Percentiles rank a stretch among this genome's conserved stretches.
Conservation (phyloP, 2,797 vertebrate genomes). For the Meriones psammophilus region DNA sequence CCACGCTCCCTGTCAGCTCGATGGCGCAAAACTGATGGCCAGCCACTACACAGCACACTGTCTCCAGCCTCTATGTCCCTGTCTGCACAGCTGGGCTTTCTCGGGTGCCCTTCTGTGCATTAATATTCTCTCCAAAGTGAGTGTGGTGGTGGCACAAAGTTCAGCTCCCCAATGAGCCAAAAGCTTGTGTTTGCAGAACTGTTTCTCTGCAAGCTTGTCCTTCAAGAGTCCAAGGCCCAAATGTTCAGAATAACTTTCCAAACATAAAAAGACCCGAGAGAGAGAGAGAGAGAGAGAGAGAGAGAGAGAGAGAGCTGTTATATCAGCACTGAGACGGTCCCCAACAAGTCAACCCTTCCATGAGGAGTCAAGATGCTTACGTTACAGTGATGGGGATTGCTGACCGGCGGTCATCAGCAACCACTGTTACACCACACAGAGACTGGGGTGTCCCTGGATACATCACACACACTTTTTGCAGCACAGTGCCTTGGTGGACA, state of each 20-base stretch:
- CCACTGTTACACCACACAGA: rapidly evolving
- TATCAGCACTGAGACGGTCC: not conserved
- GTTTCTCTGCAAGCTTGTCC: not conserved
- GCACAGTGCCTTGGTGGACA: rapidly evolving
- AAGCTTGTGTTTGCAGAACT: not conserved
- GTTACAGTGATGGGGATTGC: too few species aligned
- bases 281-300: too few species aligned
- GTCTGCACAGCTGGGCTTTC: not conserved
- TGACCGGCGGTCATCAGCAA: too few species aligned
- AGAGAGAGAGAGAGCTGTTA: too few species aligned
- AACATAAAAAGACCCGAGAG: not conserved
- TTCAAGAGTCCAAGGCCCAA: not conserved
- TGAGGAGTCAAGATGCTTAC: not conserved
- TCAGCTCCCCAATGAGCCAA: not conserved
- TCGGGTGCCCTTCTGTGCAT: not conserved
- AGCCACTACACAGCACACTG: not conserved
- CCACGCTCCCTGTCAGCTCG: rapidly evolving
- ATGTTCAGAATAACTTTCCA: not conserved
- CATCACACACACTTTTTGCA: rapidly evolving
- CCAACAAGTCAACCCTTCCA: too few species aligned
- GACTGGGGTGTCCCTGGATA: too few species aligned
- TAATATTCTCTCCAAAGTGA: not conserved
- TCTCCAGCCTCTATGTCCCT: not conserved
- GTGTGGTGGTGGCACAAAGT: not conserved
- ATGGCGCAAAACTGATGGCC: too few species aligned